Evolutionary conservation across 2,113 vertebrate species (phyloP), one percentile per base, ranked within the genome.

Genomic region (Xiphophorus hellerii): DNA sequence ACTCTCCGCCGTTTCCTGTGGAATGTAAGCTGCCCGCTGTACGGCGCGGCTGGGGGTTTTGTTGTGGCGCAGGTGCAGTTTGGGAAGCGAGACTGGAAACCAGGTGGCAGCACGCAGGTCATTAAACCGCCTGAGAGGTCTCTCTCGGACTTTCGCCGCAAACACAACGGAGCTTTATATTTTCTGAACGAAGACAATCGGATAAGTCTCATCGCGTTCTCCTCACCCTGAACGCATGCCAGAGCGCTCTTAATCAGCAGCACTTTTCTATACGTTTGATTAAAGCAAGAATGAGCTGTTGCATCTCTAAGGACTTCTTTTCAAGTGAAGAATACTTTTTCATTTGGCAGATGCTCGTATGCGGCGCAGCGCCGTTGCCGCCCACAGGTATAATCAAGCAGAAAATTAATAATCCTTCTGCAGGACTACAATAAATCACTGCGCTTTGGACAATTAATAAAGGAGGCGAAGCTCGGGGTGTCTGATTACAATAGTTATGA

Each of bases 351-450:
- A 90, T 90, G 91, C 93, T 93, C 93, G 90, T 94, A 94, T 94
- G 94, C 94, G 86, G 92, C 94, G 90, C 89, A 91, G 92, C 94
- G 94, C 91, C 95, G 95, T 95, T 95, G 90, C 95, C 87, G 94
- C 96, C 96, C 96, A 96, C 95, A 96, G 95, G 95, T 96, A 97
- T 96, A 96, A 96, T 97, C 95, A 96, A 95, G 94, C 95, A 95
- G 95, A 97, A 97, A 97, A 97, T 98, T 95, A 97, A 97, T 97
- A 98, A 97, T 97, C 93, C 96, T 95, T 94, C 92, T 96, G 94
- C 95, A 92, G 93, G 92, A 92, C 94, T 92, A 95, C 95, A 94
- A 96, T 97, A 96, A 98, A 98, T 97, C 96, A 97, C 95, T 95
- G 94, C 77, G 93, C 95, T 97, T 96, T 95, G 94, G 95, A 96